Evolutionary conservation across 2,888 invertebrate species (phyloP).

Genomic region (Octonoba sinensis): DNA sequence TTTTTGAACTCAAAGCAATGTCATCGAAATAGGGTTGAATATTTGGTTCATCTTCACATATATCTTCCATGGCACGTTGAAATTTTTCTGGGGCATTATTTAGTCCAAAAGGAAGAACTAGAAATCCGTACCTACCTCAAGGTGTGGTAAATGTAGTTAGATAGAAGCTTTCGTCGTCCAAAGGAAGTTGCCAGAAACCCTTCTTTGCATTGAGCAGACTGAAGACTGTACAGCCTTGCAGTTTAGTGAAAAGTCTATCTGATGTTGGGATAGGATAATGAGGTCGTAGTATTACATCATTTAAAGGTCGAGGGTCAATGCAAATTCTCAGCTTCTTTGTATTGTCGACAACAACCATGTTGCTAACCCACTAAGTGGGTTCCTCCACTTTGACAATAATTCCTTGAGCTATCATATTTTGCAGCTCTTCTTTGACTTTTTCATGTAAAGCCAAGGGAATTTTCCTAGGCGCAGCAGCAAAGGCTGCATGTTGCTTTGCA

Average conservation of each 20-base stretch:
- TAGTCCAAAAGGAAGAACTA: too few species aligned
- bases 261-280: slow-evolving; percentile 33
- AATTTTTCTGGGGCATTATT: too few species aligned
- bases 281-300: slow-evolving; percentile 20
- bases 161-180: slow-evolving; percentile 15
- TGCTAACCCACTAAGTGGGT: slow-evolving; percentile 15
- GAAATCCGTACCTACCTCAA: too few species aligned
- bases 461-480: not conserved
- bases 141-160: not conserved
- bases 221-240: slow-evolving; percentile 21
- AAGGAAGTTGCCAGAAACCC: slow-evolving; percentile 20
- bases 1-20: slow-evolving; percentile 15
- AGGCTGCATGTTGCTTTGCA: not conserved
- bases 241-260: slow-evolving; percentile 14
- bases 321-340: slow-evolving; percentile 31
- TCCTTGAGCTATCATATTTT: slow-evolving; percentile 17
- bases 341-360: slow-evolving; percentile 31
- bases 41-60: too few species aligned
- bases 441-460: slow-evolving; percentile 15
- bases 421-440: slow-evolving; percentile 25
- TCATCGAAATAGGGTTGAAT: too few species aligned
- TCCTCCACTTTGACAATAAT: slow-evolving; percentile 11
- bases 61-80: too few species aligned
- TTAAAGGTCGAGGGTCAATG: slow-evolving; percentile 32
- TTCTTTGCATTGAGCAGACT: slow-evolving; percentile 25